These are phyloP conservation scores for Caloenas nicobarica DNA, from an alignment of 2,113 vertebrate species.

Conservation along the genomic window DNA sequence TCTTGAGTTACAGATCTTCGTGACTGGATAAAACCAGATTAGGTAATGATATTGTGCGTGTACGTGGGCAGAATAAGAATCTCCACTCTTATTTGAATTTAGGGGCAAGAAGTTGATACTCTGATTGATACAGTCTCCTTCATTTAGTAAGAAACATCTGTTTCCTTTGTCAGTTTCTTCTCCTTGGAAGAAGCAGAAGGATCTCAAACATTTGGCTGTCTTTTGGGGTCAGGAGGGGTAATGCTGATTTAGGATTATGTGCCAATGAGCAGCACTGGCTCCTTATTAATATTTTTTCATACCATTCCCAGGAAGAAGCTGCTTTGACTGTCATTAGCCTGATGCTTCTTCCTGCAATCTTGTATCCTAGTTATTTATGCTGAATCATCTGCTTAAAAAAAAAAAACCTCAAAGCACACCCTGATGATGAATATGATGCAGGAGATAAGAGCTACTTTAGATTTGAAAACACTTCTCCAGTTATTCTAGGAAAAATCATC, in stretches of 20 bases:
- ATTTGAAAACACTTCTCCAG: not conserved
- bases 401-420: not conserved
- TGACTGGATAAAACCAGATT: not conserved
- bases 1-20: not conserved
- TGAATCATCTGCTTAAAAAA: slow-evolving; percentile 38
- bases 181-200: not conserved
- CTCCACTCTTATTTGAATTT: not conserved
- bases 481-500: slow-evolving; percentile 1
- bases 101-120: not conserved
- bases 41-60: not conserved
- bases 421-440: not conserved
- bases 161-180: not conserved
- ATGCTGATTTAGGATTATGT: not conserved
- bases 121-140: not conserved
- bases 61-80: not conserved
- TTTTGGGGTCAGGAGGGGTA: not conserved
- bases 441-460: slow-evolving; percentile 9
- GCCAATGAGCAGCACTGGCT: not conserved
- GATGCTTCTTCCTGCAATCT: slow-evolving; percentile 35
- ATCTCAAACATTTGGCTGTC: not conserved
- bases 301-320: not conserved
- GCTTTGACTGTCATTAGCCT: slow-evolving; percentile 8
- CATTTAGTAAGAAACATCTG: not conserved
- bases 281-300: slow-evolving; percentile 8
- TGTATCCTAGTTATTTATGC: slow-evolving; percentile 14